A percentile compares a stretch with the other conserved stretches of the same genome.
Conservation (phyloP, 2,797 vertebrate species). For the Strix occidentalis region DNA sequence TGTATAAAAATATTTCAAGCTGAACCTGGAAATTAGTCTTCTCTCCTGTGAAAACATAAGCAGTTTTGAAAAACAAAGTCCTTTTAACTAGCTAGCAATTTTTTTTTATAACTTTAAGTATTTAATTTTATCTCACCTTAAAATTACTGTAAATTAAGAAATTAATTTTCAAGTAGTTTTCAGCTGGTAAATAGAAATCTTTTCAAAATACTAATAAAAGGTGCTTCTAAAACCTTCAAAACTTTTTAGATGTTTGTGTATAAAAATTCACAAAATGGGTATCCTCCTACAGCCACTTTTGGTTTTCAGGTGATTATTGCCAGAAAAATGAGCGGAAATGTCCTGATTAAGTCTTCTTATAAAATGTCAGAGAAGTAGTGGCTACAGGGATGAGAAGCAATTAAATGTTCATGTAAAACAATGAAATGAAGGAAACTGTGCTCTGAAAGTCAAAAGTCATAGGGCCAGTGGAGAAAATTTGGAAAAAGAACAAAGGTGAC, state of each 20-base stretch:
- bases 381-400: conserved; percentile 21
- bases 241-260: neutral
- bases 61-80: neutral
- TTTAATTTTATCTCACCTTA: neutral
- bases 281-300: neutral
- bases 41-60: neutral
- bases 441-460: conserved; percentile 14
- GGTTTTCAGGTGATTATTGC: neutral
- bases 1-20: neutral
- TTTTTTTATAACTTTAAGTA: neutral
- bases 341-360: conserved; percentile 19
- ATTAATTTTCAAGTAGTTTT: neutral
- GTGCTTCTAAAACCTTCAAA: neutral
- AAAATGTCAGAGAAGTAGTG: neutral
- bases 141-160: neutral
- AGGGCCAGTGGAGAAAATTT: neutral
- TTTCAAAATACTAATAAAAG: neutral
- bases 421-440: neutral
- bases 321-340: neutral
- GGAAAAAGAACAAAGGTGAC: neutral
- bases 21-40: neutral
- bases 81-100: neutral
- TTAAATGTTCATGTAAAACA: conserved; percentile 37
- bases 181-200: neutral
- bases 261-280: neutral